A percentile compares a stretch with the other conserved stretches of the same genome.
These are phyloP conservation scores for Teleopsis dalmanni DNA, from an alignment of 1,140 invertebrate species.

Conservation along the genomic window DNA sequence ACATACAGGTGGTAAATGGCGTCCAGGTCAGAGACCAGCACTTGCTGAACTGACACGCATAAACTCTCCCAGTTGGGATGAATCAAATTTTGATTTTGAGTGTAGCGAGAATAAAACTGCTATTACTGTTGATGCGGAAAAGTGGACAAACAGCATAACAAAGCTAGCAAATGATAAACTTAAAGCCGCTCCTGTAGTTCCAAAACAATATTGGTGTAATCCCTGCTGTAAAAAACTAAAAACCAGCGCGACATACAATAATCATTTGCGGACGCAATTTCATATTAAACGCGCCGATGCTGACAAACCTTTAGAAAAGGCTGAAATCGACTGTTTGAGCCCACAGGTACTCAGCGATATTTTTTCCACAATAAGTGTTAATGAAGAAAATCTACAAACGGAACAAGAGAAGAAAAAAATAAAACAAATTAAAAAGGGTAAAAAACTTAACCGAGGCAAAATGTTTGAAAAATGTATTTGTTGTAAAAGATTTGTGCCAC, in stretches of 20 bases:
- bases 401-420: neutral
- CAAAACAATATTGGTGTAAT: constrained; percentile 67
- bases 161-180: constrained; percentile 45
- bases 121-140: constrained; percentile 55
- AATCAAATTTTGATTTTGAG: constrained; percentile 20
- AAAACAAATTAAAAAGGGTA: constrained; percentile 1
- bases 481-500: constrained; percentile 59
- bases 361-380: neutral
- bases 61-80: constrained; percentile 34
- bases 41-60: constrained; percentile 25
- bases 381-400: neutral
- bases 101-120: constrained; percentile 37
- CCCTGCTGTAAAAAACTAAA: constrained; percentile 67
- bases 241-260: constrained; percentile 63
- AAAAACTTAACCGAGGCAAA: constrained; percentile 51
- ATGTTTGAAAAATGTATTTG: constrained; percentile 57
- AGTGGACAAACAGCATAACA: constrained; percentile 66
- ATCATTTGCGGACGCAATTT: constrained; percentile 64
- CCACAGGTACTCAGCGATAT: constrained; percentile 5
- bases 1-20: constrained; percentile 70
- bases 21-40: constrained; percentile 42
- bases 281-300: constrained; percentile 61
- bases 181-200: constrained; percentile 43
- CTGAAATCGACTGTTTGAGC: constrained; percentile 20
- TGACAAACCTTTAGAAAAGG: constrained; percentile 57